These are phyloP conservation scores for Hypselothyrea guttata DNA, from an alignment of 2,888 invertebrate genomes.

Conservation along the genomic window DNA sequence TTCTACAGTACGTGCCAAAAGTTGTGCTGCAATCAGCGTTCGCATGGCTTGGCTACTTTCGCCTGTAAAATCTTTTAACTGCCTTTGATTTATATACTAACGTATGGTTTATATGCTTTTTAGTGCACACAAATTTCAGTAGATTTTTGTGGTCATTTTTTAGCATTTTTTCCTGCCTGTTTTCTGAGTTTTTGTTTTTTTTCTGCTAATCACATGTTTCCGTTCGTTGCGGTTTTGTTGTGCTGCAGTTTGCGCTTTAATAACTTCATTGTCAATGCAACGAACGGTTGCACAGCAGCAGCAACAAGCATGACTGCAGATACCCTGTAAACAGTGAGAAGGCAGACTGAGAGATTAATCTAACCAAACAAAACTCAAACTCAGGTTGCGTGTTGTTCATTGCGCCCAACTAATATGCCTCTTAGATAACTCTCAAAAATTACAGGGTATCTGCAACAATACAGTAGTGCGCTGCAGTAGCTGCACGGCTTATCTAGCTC, in stretches of 20 bases:
- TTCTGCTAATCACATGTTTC: conserved; percentile 58
- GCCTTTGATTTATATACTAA: conserved; percentile 39
- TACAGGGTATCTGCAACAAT: conserved; percentile 16
- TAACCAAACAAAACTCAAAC: too few relatives aligned
- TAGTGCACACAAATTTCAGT: conserved; percentile 32
- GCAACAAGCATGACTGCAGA: not conserved
- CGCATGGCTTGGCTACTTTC: conserved; percentile 41
- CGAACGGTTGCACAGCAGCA: conserved; percentile 49
- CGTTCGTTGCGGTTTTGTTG: conserved; percentile 52
- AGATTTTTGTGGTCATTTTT: conserved; percentile 26
- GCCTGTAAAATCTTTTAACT: conserved; percentile 27
- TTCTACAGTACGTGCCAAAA: conserved; percentile 40
- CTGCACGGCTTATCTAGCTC: conserved; percentile 27
- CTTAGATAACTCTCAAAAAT: too few relatives aligned
- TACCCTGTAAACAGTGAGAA: conserved; percentile 32
- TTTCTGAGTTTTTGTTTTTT: conserved; percentile 15
- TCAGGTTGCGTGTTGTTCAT: too few relatives aligned
- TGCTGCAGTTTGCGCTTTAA: conserved; percentile 68
- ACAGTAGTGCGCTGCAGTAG: conserved; percentile 33
- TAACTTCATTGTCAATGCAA: conserved; percentile 76
- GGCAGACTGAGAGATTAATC: too few relatives aligned
- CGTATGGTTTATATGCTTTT: conserved; percentile 21
- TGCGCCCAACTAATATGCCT: conserved; percentile 18
- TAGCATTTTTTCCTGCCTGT: conserved; percentile 25
- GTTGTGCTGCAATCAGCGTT: conserved; percentile 35